Percentiles rank a stretch among this genome's conserved stretches.
These are phyloP conservation scores for Trematomus loennbergii DNA, from an alignment of 2,113 vertebrate genomes.

Conservation along the genomic window DNA sequence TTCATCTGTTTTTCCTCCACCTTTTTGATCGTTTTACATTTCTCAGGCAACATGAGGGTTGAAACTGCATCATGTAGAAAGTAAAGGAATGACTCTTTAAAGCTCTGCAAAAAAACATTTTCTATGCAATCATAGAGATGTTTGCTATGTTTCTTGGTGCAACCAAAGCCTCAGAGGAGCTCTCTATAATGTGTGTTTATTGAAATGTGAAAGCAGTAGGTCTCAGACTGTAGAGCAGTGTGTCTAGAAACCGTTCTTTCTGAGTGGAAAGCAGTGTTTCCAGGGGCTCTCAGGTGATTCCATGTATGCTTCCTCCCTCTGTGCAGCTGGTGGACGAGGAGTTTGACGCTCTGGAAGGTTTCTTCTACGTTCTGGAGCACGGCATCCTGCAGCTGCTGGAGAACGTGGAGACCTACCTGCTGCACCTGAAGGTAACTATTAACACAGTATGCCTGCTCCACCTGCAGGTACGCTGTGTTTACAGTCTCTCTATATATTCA, in stretches of 20 bases:
- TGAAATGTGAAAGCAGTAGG: not conserved
- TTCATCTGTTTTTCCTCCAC: not conserved
- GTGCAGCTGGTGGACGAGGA: constrained; percentile 90
- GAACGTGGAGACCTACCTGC: constrained; percentile 86
- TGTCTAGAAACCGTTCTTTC: too few relatives aligned
- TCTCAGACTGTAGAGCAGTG: not conserved
- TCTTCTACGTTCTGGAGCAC: constrained; percentile 88
- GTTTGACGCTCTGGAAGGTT: constrained; percentile 88
- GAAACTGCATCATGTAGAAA: not conserved
- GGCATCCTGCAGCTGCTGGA: constrained; percentile 86
- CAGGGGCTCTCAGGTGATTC: too few relatives aligned
- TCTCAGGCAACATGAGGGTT: not conserved
- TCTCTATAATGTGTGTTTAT: too few relatives aligned
- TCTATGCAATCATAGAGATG: too few relatives aligned
- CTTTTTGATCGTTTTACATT: not conserved
- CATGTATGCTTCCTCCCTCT: not conserved
- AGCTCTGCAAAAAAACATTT: too few relatives aligned
- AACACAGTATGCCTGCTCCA: too few relatives aligned
- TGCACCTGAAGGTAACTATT: constrained; percentile 86
- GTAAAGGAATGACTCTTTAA: not conserved
- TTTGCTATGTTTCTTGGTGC: not conserved
- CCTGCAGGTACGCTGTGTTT: too few relatives aligned
- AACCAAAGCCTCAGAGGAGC: too few relatives aligned
- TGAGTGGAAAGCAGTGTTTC: too few relatives aligned
- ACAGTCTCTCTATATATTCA: too few relatives aligned